Evolutionary conservation across 2,888 invertebrate species (phyloP), one percentile per base, ranked within the genome.

Genomic region (Pheosia gnoma): DNA sequence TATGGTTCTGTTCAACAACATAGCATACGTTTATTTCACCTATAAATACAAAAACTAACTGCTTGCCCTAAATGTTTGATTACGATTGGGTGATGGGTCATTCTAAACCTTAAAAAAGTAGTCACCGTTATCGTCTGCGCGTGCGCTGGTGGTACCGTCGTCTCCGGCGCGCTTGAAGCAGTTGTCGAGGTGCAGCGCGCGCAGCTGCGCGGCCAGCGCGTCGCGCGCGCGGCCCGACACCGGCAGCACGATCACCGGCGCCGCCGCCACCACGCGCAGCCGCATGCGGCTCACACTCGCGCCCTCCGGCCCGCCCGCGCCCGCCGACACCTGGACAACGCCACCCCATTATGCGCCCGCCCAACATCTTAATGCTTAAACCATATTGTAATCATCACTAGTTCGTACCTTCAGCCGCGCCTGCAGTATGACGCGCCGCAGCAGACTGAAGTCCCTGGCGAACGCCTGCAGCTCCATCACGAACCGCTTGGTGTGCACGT

Each of bases 401-500:
- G 41, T 41, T n/a, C 5, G 4, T 7, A 95, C 94, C 80, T 95
- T 94, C 60, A 94, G 94, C 10, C 96, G 94, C 10, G 96, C 96
- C 74, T 96, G 94, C 79, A 95, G 93, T 66, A 97, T 95, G 64
- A 97, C 96, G 64, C 96, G 96, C 81, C 98, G 96, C 58, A 98
- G 90, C 80, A 98, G 96, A 5, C 97, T 95, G 85, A 99, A 98
- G 81, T 97, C 96, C 58, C 95, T 93, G 70, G 97, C 96, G 90
- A 98, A 99, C 4, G 97, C 96, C 77, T 97, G 96, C 61, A 98
- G 93, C 87, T 98, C 98, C 36, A 96, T 95, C 59, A 98, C 95
- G 92, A 99, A 99, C 60, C 98, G 95, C 82, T 98, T 98, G 0
- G 99, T 98, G 89, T 99, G 98, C 59, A 98, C 96, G 87, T 98